Evolutionary conservation across 2,113 vertebrate species (phyloP).

Genomic region (Microtus ochrogaster): DNA sequence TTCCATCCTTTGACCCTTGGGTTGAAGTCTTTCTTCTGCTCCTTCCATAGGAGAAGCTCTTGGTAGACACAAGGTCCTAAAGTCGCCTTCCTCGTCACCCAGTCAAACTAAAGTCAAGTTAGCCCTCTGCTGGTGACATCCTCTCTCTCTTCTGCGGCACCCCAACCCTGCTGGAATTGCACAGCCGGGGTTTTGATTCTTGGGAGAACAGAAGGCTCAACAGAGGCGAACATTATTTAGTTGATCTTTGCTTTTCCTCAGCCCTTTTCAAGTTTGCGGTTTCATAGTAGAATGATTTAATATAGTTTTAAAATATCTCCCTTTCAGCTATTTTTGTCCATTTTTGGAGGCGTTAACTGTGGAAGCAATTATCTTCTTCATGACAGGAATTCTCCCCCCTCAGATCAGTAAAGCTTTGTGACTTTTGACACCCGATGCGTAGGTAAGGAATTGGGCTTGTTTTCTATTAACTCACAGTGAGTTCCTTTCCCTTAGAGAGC

Average conservation of each 20-base stretch:
- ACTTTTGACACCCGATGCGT: conserved; percentile 75
- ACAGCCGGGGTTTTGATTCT: background rate
- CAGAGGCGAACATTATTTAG: conserved; percentile 52
- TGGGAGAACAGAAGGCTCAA: conserved; percentile 26
- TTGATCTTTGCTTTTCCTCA: conserved; percentile 59
- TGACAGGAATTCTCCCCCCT: conserved; percentile 48
- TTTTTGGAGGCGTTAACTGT: conserved; percentile 76
- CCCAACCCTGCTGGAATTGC: background rate
- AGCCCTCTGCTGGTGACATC: background rate
- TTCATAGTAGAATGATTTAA: conserved; percentile 77
- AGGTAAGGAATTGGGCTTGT: conserved; percentile 69
- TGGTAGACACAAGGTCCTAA: background rate
- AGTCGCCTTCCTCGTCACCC: background rate
- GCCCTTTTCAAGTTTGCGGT: conserved; percentile 64
- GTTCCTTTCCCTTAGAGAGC: conserved; percentile 69
- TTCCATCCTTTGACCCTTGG: background rate
- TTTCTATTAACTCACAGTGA: conserved; percentile 77
- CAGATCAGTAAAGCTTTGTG: conserved; percentile 71
- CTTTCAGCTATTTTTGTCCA: conserved; percentile 67
- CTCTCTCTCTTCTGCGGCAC: background rate
- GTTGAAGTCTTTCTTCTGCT: background rate
- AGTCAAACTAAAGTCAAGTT: background rate
- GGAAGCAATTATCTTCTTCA: conserved; percentile 75
- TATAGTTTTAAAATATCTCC: conserved; percentile 73
- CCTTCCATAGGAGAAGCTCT: conserved; percentile 13